Base-by-base conservation (phyloP, 2,888 invertebrate species). In the Dasypogon diadema region DNA sequence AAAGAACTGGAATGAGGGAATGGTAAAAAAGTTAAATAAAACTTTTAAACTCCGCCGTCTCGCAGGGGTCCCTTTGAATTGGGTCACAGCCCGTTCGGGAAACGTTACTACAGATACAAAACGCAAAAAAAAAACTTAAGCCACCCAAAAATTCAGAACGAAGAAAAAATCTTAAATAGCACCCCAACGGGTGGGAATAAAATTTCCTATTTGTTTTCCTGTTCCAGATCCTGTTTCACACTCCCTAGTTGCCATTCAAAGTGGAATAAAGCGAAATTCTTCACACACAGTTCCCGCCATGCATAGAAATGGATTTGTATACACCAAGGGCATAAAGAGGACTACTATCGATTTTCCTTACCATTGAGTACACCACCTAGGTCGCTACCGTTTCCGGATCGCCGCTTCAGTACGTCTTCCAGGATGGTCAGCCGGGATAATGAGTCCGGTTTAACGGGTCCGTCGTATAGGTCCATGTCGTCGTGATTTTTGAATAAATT, bases 401-500 rank as follows among this genome's bases (percentile, higher is more conserved):
- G 85, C 79, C 90, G 87, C 79, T 89, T 87, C 77, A 89, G 88
- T 77, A 90, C 88, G 78, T 92, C 92, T 68, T 80, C 80, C 18
- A 81, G 75, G 34, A 79, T 76, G 26, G 79, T 76, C 46, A 89
- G 89, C 79, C 92, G 87, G 46, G 91, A 90, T 77, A 94, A 87
- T n/a, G 94, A 94, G 86, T 95, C 95, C 8, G 94, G 93, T 78
- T 96, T 89, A 30, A 96, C 94, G 55, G 93, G 90, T 60, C 96
- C 96, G 84, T 97, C 97, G 87, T 97, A 97, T 22, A 96, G 88
- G 78, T 93, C 93, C 80, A 92, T 92, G 84, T 96, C 95, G 83
- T 95, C 93, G 87, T 96, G 93, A 87, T 95, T 93, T 80, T 93
- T 90, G 87, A 97, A 95, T 79, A 96, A 90, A 86, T 97, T 97